Conservation (phyloP, 2,888 invertebrate genomes). For the Salticus scenicus region DNA sequence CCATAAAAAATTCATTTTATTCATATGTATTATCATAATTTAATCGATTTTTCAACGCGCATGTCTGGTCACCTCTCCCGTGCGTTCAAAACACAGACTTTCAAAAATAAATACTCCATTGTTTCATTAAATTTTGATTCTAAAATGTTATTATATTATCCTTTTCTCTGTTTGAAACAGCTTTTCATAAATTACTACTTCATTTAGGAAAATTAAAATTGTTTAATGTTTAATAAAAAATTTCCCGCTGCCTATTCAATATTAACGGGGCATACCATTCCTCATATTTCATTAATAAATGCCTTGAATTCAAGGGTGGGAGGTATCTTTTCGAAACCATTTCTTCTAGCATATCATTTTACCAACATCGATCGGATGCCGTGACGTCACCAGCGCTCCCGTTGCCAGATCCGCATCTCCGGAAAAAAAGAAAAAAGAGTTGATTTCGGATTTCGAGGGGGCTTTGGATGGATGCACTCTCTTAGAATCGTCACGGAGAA, state of each 20-base stretch:
- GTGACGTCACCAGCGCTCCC: slow-evolving; percentile 10
- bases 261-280: neutral
- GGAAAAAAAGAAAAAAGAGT: neutral
- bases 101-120: too few species aligned
- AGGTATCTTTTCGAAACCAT: neutral
- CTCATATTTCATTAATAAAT: neutral
- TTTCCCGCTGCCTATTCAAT: too few species aligned
- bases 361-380: neutral
- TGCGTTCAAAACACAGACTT: neutral
- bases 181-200: too few species aligned
- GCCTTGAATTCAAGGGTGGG: neutral
- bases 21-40: neutral
- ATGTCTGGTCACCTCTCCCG: neutral
- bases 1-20: too few species aligned
- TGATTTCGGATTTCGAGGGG: neutral
- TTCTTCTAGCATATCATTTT: slow-evolving; percentile 9
- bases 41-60: neutral
- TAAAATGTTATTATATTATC: too few species aligned
- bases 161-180: too few species aligned
- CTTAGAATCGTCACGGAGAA: neutral
- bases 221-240: too few species aligned
- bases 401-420: slow-evolving; percentile 9
- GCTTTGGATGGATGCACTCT: neutral
- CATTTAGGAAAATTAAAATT: too few species aligned
- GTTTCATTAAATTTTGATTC: too few species aligned